A percentile compares a stretch with the other conserved stretches of the same genome.
Evolutionary conservation across 2,797 vertebrate genomes (phyloP).

Genomic region (Sciurus vulgaris): DNA sequence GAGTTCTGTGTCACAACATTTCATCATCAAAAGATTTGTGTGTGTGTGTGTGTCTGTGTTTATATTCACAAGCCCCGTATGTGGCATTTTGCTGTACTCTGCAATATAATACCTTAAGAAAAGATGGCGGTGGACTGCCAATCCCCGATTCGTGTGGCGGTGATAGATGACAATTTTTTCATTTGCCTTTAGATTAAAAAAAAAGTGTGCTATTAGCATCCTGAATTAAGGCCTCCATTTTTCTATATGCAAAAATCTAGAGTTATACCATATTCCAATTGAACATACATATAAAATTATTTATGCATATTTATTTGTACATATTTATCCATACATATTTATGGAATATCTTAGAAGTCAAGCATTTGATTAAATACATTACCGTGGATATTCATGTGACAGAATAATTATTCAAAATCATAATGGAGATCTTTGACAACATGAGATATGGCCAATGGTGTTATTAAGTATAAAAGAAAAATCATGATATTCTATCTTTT

Average conservation of each 20-base stretch:
- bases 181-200: constrained; percentile 90
- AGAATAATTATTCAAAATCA: neutral
- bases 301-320: too few species aligned
- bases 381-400: neutral
- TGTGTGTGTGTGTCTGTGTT: neutral
- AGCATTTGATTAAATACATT: neutral
- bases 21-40: neutral
- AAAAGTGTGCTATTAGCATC: neutral
- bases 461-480: neutral
- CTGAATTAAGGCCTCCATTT: neutral
- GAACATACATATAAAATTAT: neutral
- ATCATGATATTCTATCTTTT: neutral
- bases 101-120: constrained; percentile 88
- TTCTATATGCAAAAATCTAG: neutral
- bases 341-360: neutral
- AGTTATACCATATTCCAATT: neutral
- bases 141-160: constrained; percentile 93
- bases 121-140: constrained; percentile 91
- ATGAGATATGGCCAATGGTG: rapidly evolving
- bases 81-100: rapidly evolving
- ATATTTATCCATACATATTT: too few species aligned
- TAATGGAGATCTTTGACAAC: neutral
- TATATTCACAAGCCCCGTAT: rapidly evolving
- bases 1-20: neutral
- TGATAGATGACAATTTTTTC: constrained; percentile 92